Base-by-base conservation (phyloP, 2,113 vertebrate genomes). In the Aramus guarauna region DNA sequence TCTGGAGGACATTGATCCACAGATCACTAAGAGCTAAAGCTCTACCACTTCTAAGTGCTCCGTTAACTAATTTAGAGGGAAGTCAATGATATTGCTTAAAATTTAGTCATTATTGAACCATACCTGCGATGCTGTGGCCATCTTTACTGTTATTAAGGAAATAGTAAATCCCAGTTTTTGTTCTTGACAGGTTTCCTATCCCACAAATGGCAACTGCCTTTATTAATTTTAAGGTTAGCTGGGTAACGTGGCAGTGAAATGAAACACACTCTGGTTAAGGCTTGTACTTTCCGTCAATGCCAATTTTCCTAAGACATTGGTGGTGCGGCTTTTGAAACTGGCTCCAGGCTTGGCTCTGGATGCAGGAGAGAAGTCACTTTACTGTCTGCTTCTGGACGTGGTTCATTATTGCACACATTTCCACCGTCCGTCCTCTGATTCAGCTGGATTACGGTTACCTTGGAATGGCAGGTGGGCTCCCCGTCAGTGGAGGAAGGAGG, bases 391-490 rank as follows among this genome's bases (percentile, higher is more conserved):
- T 93, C 45, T 39, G 86, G 90, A 50, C 19, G 39, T 43, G 32
- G 62, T 73, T 92, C 6, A 5, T 86, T 90, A 32, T 48, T 56
- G n/a, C 73, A 85, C 7, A 5, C 0, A 0, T 53, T 91, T 76
- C 62, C 60, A 64, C 77, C n/a, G 0, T 84, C 79, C 3, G 0
- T 72, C 79, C 30, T 97, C 90, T 93, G 94, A 85, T 98, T 97
- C 16, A 98, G 97, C 83, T 98, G 98, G 94, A 98, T 98, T 20
- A 89, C 88, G 0, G 97, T 99, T 27, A 97, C 98, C 95, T 98
- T 98, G 64, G 96, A 98, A 53, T 96, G 97, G 84, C 96, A 96
- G 6, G 93, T 94, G 36, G 92, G 98, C 84, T 97, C 89, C 56
- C 95, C 96, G 4, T 96, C 97, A 53, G 89, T 72, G 15, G 67